Evolutionary conservation across 2,113 vertebrate species (phyloP).

Genomic region (Chlorodrepanis virens): DNA sequence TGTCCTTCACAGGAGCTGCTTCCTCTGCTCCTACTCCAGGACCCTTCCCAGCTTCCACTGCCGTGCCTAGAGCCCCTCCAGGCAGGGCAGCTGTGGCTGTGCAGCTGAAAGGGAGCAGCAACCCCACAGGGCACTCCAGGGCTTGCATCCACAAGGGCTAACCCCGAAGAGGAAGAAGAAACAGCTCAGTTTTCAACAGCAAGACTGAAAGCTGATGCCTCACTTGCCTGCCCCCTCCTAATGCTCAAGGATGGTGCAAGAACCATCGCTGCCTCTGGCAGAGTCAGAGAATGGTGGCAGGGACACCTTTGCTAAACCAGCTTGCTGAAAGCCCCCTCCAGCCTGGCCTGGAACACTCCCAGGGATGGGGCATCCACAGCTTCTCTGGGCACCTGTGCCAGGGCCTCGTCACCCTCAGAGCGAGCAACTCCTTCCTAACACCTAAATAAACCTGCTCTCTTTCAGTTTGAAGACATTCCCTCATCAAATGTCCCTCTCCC

Average conservation of each 20-base stretch:
- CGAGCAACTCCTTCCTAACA: not conserved
- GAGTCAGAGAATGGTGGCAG: not conserved
- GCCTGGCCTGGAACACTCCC: not conserved
- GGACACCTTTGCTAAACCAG: too few relatives aligned
- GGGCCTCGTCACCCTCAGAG: not conserved
- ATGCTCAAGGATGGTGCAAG: not conserved
- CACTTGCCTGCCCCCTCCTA: not conserved
- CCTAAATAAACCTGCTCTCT: not conserved
- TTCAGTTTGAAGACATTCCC: not conserved
- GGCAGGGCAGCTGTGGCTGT: not conserved
- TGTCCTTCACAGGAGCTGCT: not conserved
- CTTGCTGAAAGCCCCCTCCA: not conserved
- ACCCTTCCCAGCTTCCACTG: not conserved
- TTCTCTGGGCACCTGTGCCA: not conserved
- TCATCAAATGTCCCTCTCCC: not conserved
- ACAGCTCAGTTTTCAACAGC: not conserved
- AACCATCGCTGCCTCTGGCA: not conserved
- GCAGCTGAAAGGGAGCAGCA: not conserved
- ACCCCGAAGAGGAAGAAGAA: not conserved
- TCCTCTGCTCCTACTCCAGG: not conserved
- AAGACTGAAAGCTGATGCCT: not conserved
- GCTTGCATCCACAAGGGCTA: not conserved
- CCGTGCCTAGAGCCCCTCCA: not conserved
- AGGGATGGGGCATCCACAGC: not conserved
- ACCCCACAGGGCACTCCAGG: not conserved